Evolutionary conservation across 2,113 vertebrate genomes (phyloP), one percentile per base, ranked within the genome.

Genomic region (Anoura caudifer): DNA sequence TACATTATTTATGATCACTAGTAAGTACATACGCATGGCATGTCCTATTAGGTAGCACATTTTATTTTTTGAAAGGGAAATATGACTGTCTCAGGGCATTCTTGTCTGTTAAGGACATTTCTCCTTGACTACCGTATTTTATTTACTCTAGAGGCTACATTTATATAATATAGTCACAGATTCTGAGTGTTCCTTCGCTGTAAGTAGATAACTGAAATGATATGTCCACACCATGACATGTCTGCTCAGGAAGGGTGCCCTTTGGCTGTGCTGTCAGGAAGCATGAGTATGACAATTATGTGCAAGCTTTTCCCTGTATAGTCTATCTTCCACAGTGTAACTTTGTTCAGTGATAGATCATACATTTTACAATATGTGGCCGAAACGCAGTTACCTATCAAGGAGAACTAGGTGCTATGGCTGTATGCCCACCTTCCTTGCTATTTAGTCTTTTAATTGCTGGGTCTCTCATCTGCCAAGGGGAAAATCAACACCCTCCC

Each of bases 371-470:
- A 61, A 69, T 85, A 70, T 4, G 15, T 4, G 50, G 82, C 73
- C 20, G 20, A 76, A 61, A 70, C 16, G 31, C 50, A 67, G 9
- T 28, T 16, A 41, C 7, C 24, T 22, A 2, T 3, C 38, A 19
- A 26, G 69, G 75, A 41, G 33, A 20, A 7, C 7, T 13, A 5
- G 11, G 41, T 7, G 22, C 13, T 9, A 13, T 31, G 38, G 65
- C 31, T 11, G 10, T 45, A 15, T 19, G 13, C 13, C 10, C 1
- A 1, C 4, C 5, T 5, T 12, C 8, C 41, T 38, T 24, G 3
- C 80, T 38, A 1, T 24, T 50, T 1, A 20, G 43, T 36, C 43
- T 69, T 61, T 41, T 43, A 33, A 26, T 1, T 43, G 22, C 26
- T n/a, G 45, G 19, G 50, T 28, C 8, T 76, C 52, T 38, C 59